Base-by-base conservation (phyloP, 23 tunicate species). In the Botrylloides violaceus region DNA sequence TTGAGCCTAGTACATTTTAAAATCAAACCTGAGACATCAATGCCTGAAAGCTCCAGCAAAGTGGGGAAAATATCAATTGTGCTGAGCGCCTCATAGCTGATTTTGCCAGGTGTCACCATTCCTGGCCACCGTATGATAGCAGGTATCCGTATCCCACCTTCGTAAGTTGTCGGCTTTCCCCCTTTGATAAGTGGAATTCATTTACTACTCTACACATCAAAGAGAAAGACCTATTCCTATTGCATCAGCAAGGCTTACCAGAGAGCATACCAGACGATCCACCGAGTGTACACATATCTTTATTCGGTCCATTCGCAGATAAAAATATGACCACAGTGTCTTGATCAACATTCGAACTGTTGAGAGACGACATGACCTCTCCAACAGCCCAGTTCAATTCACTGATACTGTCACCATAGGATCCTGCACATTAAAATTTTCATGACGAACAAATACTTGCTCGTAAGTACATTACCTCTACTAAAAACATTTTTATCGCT, bases 331-430 rank as follows among this genome's bases (percentile, higher is more conserved):
- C 85, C 5, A 84, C 53, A 15, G 94, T 86, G 43, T 86, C 66
- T 43, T 60, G 27, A 5, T 75, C 73, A 27, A 77, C 2, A 29
- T 34, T 2, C 12, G 33, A 47, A 33, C 49, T 34, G 29, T 36
- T 28, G 47, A 83, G 32, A 4, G 30, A 12, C 19, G 35, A 55
- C 30, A 84, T 36, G 23, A 79, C 61, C 38, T 80, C 81, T 12
- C 77, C 94, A 6, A 86, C 77, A 19, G 85, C 50, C 85, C 81
- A 75, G 5, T 73, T 18, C 81, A 80, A 65, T 47, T 86, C 94
- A 50, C 66, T 80, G 24, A 80, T 48, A 36, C 62, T 68, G 78
- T 86, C 94, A 19, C 85, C 94, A 49, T 73, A 86, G 4, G 49
- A 3, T 18, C 92, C 92, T 79, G 43, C 24, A n/a, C n/a, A n/a